phyloP scores from a whole-genome alignment of 92 coral and sea anemone genomes.

The Galaxea fascicularis region DNA sequence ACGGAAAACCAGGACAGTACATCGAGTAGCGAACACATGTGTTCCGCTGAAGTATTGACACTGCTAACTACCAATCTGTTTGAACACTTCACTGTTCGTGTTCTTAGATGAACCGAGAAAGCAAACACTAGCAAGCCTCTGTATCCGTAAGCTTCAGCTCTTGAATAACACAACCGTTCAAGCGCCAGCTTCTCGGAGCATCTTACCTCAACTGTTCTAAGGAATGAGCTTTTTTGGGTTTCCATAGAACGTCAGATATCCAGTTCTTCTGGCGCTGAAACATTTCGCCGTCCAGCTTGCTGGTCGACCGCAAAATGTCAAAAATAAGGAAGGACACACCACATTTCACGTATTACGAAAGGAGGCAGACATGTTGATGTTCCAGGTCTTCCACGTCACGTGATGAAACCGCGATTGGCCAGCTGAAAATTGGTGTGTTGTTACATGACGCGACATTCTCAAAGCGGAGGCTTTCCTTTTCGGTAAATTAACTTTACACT shows the following conservation, averaged over 20 bases:
- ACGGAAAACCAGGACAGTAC: no score
- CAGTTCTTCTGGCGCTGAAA: slow-evolving; percentile 99
- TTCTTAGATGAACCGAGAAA: not conserved
- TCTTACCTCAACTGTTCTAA: slow-evolving; percentile 91
- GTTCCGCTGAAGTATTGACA: no score
- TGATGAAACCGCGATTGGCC: slow-evolving; percentile 69
- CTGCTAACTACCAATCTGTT: not conserved
- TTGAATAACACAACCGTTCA: no score
- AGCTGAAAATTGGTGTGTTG: slow-evolving; percentile 46
- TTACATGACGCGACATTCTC: slow-evolving; percentile 5
- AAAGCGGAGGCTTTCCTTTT: no score
- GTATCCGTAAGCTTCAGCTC: no score
- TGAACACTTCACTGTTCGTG: not conserved
- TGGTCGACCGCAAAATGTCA: slow-evolving; percentile 6
- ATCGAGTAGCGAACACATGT: not conserved
- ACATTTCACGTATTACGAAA: slow-evolving; percentile 4
- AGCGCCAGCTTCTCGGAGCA: no score
- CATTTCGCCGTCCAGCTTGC: slow-evolving; percentile 72
- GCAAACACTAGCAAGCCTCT: not conserved
- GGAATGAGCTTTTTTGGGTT: slow-evolving; percentile 97
- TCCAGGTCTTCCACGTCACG: slow-evolving; percentile 85
- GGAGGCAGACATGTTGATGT: slow-evolving; percentile 84
- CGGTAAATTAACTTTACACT: no score
- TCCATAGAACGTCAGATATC: slow-evolving; percentile 99
- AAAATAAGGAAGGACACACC: slow-evolving; percentile 33